Base-by-base conservation (phyloP, 2,797 vertebrate genomes). In the Toxotes lorentzi region DNA sequence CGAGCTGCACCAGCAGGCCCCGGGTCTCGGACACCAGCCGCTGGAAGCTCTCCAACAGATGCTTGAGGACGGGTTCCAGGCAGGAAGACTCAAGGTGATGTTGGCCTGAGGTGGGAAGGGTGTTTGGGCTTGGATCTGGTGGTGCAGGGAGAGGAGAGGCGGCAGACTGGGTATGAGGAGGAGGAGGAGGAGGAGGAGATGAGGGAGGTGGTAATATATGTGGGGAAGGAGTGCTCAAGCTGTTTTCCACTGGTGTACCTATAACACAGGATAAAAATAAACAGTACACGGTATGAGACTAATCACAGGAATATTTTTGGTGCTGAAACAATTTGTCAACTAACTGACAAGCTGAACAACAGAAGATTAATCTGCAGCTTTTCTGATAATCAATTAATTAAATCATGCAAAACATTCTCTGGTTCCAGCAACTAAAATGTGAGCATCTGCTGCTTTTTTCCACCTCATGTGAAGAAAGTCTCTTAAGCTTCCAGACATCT, bases 1-100 rank as follows among this genome's bases (percentile, higher is more conserved):
- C 90, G 86, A 92, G 85, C 82, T 91, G 90, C 79, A 75, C 47
- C 76, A 91, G 71, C 24, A 93, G 80, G 51, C 75, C 58, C 35
- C 86, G 82, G 0, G 81, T 86, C 76, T 94, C 90, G 0, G 87
- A 87, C 51, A 92, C 83, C 83, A 93, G 78, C 51, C 64, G 78
- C 81, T 90, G 88, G 76, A 91, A 92, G 73, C 86, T 90, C 40
- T 78, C 76, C 0, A 87, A 63, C 78, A 93, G 85, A 78, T 87
- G 86, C 23, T 59, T 72, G 45, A 92, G 64, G 19, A 58, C 60
- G 0, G 92, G 84, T 7, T 91, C 81, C 5, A 84, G 62, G 43
- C 70, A 68, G 64, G 70, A 27, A 16, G 88, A 64, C 3, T 79
- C 58, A 0, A 61, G 10, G 10, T 23, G 74, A 5, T 23, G 75